phyloP scores from a whole-genome alignment of 2,888 invertebrate species.

The Neoaliturus tenellus region DNA sequence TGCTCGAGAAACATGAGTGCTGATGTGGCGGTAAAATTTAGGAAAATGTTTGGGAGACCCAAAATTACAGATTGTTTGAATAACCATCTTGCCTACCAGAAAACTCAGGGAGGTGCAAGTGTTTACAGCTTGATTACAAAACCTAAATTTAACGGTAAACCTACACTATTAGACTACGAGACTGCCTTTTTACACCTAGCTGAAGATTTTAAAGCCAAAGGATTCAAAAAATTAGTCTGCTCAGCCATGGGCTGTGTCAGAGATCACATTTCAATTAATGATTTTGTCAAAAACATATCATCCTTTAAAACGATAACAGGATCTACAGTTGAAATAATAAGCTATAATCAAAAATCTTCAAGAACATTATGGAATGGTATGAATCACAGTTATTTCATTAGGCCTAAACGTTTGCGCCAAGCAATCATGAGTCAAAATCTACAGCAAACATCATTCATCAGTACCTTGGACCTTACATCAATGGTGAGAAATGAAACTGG shows the following conservation, averaged over 20 bases:
- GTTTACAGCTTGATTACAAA: slow-evolving; percentile 4
- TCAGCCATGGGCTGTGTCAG: background rate
- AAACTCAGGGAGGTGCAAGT: background rate
- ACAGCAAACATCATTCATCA: too few species aligned
- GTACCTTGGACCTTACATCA: too few species aligned
- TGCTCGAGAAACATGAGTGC: too few species aligned
- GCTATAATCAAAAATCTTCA: too few species aligned
- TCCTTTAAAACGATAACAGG: background rate
- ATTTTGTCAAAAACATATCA: background rate
- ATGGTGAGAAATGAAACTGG: too few species aligned
- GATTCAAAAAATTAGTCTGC: background rate
- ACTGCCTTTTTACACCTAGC: background rate
- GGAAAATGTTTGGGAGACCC: background rate
- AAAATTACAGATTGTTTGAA: background rate
- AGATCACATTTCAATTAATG: background rate
- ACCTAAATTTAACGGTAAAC: background rate
- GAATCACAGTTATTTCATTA: too few species aligned
- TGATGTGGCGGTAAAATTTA: too few species aligned
- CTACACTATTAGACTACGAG: background rate
- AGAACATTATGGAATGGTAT: too few species aligned
- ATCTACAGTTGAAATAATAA: background rate
- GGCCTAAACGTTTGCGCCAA: too few species aligned
- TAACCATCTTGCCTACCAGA: background rate
- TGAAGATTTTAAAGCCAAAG: background rate
- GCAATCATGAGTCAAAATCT: too few species aligned